These are phyloP conservation scores for Pterostichus niger DNA, from an alignment of 2,888 invertebrate genomes.

Conservation along the genomic window DNA sequence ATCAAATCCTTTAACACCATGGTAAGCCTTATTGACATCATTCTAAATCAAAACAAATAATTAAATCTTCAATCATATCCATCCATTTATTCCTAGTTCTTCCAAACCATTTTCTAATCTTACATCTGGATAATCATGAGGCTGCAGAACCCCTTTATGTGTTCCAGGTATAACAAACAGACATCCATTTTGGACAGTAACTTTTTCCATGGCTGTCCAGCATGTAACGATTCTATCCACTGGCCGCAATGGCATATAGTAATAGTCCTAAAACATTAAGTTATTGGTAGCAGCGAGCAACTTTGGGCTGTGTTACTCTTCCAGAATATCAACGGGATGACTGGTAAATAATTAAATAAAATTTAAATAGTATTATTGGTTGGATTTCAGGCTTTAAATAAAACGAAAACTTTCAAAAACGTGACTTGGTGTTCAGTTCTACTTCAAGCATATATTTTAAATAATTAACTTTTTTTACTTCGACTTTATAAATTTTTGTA, in stretches of 20 bases:
- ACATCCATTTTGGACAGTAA: conserved; percentile 86
- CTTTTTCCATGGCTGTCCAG: conserved; percentile 90
- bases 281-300: no score
- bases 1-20: conserved; percentile 78
- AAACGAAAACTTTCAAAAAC: no score
- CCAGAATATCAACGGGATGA: conserved; percentile 78
- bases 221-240: conserved; percentile 85
- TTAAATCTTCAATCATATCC: no score
- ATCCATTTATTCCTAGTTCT: background rate
- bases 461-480: no score
- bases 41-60: no score
- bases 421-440: no score
- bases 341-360: conserved; percentile 80
- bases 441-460: no score
- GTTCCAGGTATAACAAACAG: conserved; percentile 86
- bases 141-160: conserved; percentile 78
- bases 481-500: no score
- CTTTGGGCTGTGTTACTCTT: no score
- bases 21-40: conserved; percentile 84
- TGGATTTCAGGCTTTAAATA: no score
- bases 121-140: conserved; percentile 70
- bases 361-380: no score
- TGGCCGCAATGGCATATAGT: conserved; percentile 90
- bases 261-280: conserved; percentile 81
- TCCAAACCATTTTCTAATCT: background rate